phyloP scores from a whole-genome alignment of 2,797 vertebrate genomes.

The Cirrhinus molitorella region DNA sequence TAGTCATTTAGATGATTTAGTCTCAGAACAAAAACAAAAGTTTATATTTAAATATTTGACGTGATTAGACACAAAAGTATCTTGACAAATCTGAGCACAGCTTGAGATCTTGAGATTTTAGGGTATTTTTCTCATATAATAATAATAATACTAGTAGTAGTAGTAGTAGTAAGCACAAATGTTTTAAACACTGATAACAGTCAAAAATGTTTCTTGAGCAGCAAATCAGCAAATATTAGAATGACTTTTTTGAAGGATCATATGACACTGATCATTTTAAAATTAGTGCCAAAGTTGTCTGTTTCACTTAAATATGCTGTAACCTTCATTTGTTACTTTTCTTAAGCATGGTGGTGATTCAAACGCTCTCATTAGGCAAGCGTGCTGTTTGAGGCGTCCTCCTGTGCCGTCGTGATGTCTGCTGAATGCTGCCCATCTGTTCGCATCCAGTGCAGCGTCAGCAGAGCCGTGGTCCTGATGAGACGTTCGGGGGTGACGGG shows the following conservation, averaged over 20 bases:
- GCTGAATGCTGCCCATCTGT: conserved; percentile 59
- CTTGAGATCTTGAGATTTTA: too few species aligned
- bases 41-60: background rate
- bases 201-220: too few species aligned
- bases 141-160: too few species aligned
- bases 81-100: background rate
- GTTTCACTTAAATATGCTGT: background rate
- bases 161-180: too few species aligned
- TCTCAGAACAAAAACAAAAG: background rate
- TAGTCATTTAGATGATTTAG: background rate
- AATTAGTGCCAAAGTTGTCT: background rate
- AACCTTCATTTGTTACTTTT: conserved; percentile 49
- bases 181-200: too few species aligned
- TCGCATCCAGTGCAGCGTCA: conserved; percentile 57
- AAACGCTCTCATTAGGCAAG: conserved; percentile 58
- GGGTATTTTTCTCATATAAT: too few species aligned
- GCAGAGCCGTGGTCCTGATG: conserved; percentile 51
- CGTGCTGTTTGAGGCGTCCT: conserved; percentile 52
- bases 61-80: background rate
- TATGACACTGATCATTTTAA: background rate
- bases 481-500: background rate
- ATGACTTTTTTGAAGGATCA: too few species aligned
- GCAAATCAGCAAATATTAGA: too few species aligned
- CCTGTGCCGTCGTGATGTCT: conserved; percentile 55
- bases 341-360: conserved; percentile 45